Evolutionary conservation across 2,113 vertebrate genomes (phyloP), one percentile per base, ranked within the genome.

Genomic region (Mustelus asterias): DNA sequence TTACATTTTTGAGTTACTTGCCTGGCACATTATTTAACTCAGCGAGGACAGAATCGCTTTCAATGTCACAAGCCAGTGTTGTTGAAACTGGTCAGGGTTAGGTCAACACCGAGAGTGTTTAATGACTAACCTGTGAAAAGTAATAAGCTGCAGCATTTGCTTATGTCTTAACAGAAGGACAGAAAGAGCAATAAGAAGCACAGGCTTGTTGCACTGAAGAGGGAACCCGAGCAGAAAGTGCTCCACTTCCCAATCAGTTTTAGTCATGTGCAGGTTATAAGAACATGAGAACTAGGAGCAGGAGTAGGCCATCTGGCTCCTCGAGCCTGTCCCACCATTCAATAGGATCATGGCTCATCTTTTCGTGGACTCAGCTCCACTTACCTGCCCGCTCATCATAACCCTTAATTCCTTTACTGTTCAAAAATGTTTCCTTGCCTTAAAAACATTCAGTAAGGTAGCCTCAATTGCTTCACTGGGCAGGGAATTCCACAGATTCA

Each of bases 51-150:
- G 89, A 65, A 93, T n/a, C 7, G 13, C 48, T 20, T 72, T 76
- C 67, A 48, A 48, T 44, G 37, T 44, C 65, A 94, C 6, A 37
- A 44, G 93, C 41, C 22, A 69, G 22, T 33, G 41, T 41, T 70
- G 24, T n/a, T 37, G 20, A 95, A 33, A 48, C 67, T 44, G 67
- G 20, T 54, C 44, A 65, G 60, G 60, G 9, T 29, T 60, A 33
- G 10, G 29, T 90, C 60, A 90, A 63, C 48, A 58, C 29, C 18
- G 37, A 54, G 67, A 95, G 22, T 33, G 41, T 72, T 95, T 72
- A 95, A 95, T 95, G 69, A 95, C 54, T 95, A 95, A 95, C 67
- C 93, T 70, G 37, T 67, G 26, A 29, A 33, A 60, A 90, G 60
- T 72, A 70, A 95, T 72, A 69, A 29, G 69, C 41, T 95, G 94